Base-by-base conservation (phyloP, 2,113 vertebrate genomes). In the Gadus macrocephalus region DNA sequence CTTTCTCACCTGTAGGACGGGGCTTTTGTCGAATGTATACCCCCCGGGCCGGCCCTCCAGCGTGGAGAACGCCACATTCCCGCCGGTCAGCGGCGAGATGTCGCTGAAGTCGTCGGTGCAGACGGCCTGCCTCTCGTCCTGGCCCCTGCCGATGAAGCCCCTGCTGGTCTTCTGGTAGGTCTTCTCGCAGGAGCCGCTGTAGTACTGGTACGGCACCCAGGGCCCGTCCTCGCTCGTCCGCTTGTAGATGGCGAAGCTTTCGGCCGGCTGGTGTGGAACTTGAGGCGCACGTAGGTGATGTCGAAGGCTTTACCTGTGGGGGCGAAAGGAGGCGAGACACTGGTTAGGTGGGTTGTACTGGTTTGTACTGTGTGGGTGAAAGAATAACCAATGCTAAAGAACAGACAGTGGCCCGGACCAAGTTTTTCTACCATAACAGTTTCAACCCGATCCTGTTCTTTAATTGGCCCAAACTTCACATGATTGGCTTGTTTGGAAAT, bases 101-200 rank as follows among this genome's bases (percentile, higher is more conserved):
- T 99, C 96, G 11, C 97, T 99, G 93, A 99, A 98, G 66, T 99
- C 97, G 7, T 98, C 96, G 0, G 97, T 98, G 85, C 97, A 99
- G 72, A 96, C 87, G 0, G 96, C 96, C 83, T 97, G 95, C 91
- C 96, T 95, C 86, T 99, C 97, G 0, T 99, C 94, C 70, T 93
- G 93, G 0, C 96, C 94, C 0, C 95, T 98, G 66, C 94, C 92
- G 86, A 99, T 96, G 86, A 98, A 99, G 72, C 93, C 95, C 0
- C 90, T 91, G 77, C 85, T 94, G 0, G 66, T 2, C 78, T 97
- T 97, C 53, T 49, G 83, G 77, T 98, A 98, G 0, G 97, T 99
- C 79, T 96, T 97, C 90, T 96, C 93, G 0, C 97, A 99, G 67
- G 97, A 99, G 9, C 97, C 95, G 0, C 97, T 99, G 91, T 99